Conservation (phyloP, 2,888 invertebrate species). For the Eucriotettix oculatus region DNA sequence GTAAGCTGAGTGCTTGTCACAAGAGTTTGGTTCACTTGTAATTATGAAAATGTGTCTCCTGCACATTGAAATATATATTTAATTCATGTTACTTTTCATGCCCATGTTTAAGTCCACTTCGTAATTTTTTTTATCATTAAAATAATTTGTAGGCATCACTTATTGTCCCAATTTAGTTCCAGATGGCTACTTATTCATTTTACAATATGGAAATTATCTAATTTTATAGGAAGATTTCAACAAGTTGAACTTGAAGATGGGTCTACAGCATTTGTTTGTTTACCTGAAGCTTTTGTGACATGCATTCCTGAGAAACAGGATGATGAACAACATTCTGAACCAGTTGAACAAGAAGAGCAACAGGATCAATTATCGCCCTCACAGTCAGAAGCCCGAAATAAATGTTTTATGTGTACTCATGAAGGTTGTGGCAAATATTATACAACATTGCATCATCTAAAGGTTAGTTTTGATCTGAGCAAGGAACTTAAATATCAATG, state of each 20-base stretch:
- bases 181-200: background rate
- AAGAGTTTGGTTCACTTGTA: too few species aligned
- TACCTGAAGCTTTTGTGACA: constrained; percentile 8
- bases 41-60: too few species aligned
- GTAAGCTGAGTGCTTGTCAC: too few species aligned
- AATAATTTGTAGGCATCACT: background rate
- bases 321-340: background rate
- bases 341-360: background rate
- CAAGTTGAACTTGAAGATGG: constrained; percentile 18
- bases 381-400: constrained; percentile 3
- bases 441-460: constrained; percentile 31
- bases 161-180: background rate
- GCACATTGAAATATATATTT: too few species aligned
- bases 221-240: constrained; percentile 12
- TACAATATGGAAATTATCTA: background rate
- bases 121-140: background rate
- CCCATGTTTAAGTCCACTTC: too few species aligned
- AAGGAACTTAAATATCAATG: too few species aligned
- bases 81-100: too few species aligned
- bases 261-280: constrained; percentile 14
- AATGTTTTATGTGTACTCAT: constrained; percentile 22
- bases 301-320: background rate
- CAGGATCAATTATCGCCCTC: background rate
- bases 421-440: constrained; percentile 32
- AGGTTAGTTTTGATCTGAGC: constrained; percentile 20